phyloP scores from a whole-genome alignment of 2,113 vertebrate genomes.

The Limnothrissa miodon region DNA sequence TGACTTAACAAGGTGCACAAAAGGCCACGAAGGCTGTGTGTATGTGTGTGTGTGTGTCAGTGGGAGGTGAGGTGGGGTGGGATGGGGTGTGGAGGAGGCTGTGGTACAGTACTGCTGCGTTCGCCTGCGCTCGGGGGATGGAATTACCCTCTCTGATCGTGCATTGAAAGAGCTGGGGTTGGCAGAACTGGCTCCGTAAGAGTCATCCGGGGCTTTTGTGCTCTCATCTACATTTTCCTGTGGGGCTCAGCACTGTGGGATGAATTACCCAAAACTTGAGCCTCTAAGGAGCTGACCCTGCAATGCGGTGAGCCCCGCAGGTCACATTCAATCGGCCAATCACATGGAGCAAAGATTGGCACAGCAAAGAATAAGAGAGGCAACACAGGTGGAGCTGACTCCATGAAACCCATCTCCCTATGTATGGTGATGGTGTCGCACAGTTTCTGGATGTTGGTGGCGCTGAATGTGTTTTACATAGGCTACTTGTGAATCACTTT shows the following conservation, averaged over 20 bases:
- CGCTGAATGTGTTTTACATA: not conserved
- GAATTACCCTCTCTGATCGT: conserved; percentile 27
- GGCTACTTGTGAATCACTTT: not conserved
- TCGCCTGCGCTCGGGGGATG: conserved; percentile 8
- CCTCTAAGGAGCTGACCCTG: not conserved
- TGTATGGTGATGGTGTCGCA: not conserved
- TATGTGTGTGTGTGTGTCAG: not conserved
- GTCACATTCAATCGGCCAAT: not conserved
- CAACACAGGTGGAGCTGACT: not conserved
- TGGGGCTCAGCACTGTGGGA: not conserved
- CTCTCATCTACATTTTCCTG: conserved; percentile 11
- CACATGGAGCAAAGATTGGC: not conserved
- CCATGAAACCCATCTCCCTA: not conserved
- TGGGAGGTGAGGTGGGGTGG: not conserved
- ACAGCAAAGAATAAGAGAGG: not conserved
- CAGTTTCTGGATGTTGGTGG: not conserved
- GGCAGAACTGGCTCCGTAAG: conserved; percentile 19
- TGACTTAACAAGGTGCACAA: conserved; percentile 24
- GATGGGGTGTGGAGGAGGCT: not conserved
- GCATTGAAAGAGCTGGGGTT: conserved; percentile 20
- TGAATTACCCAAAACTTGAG: not conserved
- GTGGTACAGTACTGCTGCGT: not conserved
- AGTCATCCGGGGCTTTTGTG: not conserved
- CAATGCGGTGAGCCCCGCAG: not conserved
- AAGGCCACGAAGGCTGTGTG: not conserved